These are phyloP conservation scores for Nasua narica DNA, from an alignment of 2,797 vertebrate species.

Conservation along the genomic window DNA sequence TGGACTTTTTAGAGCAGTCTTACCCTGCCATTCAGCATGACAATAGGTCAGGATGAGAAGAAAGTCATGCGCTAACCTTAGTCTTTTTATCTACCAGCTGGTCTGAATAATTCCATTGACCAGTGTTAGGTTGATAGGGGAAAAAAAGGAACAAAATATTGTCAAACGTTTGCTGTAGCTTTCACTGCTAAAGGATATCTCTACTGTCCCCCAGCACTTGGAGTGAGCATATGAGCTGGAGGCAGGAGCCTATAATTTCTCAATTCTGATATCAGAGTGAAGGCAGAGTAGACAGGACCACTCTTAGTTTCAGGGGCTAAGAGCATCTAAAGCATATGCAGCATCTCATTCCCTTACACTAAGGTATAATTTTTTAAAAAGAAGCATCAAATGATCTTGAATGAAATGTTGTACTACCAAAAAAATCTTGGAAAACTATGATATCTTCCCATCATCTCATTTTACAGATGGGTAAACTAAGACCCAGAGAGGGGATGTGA, in stretches of 20 bases:
- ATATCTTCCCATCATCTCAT: neutral
- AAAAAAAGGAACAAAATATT: conserved; percentile 23
- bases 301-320: neutral
- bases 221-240: conserved; percentile 27
- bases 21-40: neutral
- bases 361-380: neutral
- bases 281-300: neutral
- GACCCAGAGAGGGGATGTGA: neutral
- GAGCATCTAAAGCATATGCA: neutral
- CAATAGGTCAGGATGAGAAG: neutral
- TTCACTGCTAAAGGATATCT: conserved; percentile 1
- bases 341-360: neutral
- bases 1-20: neutral
- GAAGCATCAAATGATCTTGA: neutral
- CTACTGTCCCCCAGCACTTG: neutral
- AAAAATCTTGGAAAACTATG: conserved; percentile 35
- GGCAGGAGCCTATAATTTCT: conserved; percentile 4
- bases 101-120: conserved; percentile 1
- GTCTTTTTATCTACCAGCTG: conserved; percentile 17
- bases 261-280: neutral
- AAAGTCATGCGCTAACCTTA: neutral
- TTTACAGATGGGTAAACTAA: conserved; percentile 27
- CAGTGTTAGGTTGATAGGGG: conserved; percentile 20
- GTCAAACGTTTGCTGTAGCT: conserved; percentile 14
- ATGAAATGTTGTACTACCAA: neutral